Base-by-base conservation (phyloP, 2,888 invertebrate genomes). In the Exephanes ischioxanthus region DNA sequence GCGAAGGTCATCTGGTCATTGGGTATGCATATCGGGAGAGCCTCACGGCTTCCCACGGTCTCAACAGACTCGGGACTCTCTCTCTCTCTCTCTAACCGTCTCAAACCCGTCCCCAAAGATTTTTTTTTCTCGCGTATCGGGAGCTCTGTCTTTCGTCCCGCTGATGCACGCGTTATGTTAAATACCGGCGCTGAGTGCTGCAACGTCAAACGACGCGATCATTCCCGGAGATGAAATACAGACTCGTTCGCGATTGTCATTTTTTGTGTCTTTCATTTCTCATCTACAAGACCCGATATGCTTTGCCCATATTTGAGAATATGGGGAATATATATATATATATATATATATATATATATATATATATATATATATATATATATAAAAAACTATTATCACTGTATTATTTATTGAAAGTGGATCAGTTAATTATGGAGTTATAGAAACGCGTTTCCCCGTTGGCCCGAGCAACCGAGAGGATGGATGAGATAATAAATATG, bases 1-100 rank as follows among this genome's bases (percentile, higher is more conserved):
- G 87, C 92, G 93, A 93, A 92, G 93, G 92, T 93, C 92, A 91
- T 92, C 92, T 89, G 91, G 92, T 92, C 92, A 93, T 93, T 93
- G 91, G 91, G 89, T 93, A 93, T 93, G 93, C 93, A 92, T 90
- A 91, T 92, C 89, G 89, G 86, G 84, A 78, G 71, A 86, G 66
- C 37, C 75, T 71, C 71, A 30, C 11, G 75, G 58, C 78, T 88
- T 88, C 88, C 85, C 88, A 88, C 88, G 88, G 87, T 87, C 72
- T 77, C 66, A 0, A 51, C 58, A 68, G 75, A 41, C 84, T 66
- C 73, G 55, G 37, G n/a, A n/a, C n/a, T n/a, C n/a, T n/a, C 51
- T 53, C 63, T 79, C 33, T 79, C 33, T 84, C 55, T 37, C 41
- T 76, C 33, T 83, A 89, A 89, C 89, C 89, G 89, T 89, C 87